Conservation (phyloP, 2,888 invertebrate genomes). For the Plebejus anna region DNA sequence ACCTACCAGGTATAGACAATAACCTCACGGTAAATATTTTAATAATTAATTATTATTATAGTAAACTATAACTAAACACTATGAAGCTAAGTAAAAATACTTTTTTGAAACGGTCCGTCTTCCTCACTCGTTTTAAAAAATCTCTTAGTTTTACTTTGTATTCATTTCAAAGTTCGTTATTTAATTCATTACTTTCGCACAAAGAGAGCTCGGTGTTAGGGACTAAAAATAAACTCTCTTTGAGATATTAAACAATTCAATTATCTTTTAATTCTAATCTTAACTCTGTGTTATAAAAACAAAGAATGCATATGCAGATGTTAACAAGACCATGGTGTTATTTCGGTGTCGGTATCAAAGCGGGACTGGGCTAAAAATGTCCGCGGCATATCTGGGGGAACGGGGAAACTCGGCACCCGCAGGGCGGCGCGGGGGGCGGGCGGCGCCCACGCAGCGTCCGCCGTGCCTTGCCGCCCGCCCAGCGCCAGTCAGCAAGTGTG, state of each 20-base stretch:
- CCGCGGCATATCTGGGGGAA: slow-evolving; percentile 50
- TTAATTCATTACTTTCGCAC: not conserved
- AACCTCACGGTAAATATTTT: not conserved
- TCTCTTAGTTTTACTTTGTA: not conserved
- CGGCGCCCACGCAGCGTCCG: slow-evolving; percentile 68
- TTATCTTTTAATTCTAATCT: not conserved
- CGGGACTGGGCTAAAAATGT: slow-evolving; percentile 78
- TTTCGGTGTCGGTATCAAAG: slow-evolving; percentile 79
- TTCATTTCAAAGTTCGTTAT: not conserved
- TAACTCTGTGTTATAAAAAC: not conserved
- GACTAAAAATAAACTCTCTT: not conserved
- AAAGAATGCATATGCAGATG: not conserved
- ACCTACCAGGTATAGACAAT: not conserved
- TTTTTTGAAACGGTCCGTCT: not conserved
- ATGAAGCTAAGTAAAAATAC: not conserved
- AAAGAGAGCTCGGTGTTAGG: not conserved
- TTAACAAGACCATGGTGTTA: slow-evolving; percentile 46
- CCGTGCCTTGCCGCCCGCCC: slow-evolving; percentile 75
- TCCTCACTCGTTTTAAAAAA: not conserved
- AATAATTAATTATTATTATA: not conserved
- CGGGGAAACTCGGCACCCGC: slow-evolving; percentile 39
- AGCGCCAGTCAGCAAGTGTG: slow-evolving; percentile 77
- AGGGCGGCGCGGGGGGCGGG: slow-evolving; percentile 41
- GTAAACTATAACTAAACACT: not conserved
- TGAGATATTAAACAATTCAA: not conserved